These are phyloP conservation scores for Nibea coibor DNA, from an alignment of 2,113 vertebrate species.

Conservation along the genomic window DNA sequence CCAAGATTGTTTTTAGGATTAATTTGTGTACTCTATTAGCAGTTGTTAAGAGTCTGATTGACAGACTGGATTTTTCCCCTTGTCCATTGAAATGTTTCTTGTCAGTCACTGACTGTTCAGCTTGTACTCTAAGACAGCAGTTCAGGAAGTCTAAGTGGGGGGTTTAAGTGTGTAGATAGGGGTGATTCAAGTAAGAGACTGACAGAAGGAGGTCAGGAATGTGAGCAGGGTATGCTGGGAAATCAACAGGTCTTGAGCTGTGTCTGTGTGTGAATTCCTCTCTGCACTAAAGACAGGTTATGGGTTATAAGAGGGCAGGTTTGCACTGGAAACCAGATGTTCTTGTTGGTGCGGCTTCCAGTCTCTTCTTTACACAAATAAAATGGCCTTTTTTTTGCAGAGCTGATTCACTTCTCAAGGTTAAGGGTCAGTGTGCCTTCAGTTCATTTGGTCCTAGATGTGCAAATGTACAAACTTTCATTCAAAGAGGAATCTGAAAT, in stretches of 20 bases:
- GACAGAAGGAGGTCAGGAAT: conserved; percentile 84
- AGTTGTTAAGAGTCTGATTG: conserved; percentile 28
- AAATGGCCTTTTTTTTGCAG: conserved; percentile 23
- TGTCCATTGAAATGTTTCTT: conserved; percentile 30
- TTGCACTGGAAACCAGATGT: conserved; percentile 81
- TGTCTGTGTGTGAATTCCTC: conserved; percentile 64
- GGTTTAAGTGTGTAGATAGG: conserved; percentile 39
- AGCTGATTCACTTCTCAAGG: conserved; percentile 21
- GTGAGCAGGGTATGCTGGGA: conserved; percentile 76
- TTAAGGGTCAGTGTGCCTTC: conserved; percentile 26
- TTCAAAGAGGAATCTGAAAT: conserved; percentile 3
- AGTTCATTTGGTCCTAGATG: conserved; percentile 4
- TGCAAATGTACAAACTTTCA: neutral
- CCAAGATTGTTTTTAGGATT: conserved; percentile 5
- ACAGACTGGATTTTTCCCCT: neutral
- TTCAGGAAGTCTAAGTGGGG: neutral
- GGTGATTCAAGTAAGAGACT: conserved; percentile 69
- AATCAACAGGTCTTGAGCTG: conserved; percentile 73
- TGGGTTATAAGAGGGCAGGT: conserved; percentile 71
- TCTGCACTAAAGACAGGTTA: conserved; percentile 72
- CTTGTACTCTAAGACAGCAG: conserved; percentile 28
- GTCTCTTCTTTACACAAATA: conserved; percentile 51
- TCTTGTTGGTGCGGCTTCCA: conserved; percentile 55
- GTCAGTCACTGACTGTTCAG: conserved; percentile 43
- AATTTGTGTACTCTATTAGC: conserved; percentile 11